Evolutionary conservation across 2,888 invertebrate genomes (phyloP).

Genomic region (Patella depressa): DNA sequence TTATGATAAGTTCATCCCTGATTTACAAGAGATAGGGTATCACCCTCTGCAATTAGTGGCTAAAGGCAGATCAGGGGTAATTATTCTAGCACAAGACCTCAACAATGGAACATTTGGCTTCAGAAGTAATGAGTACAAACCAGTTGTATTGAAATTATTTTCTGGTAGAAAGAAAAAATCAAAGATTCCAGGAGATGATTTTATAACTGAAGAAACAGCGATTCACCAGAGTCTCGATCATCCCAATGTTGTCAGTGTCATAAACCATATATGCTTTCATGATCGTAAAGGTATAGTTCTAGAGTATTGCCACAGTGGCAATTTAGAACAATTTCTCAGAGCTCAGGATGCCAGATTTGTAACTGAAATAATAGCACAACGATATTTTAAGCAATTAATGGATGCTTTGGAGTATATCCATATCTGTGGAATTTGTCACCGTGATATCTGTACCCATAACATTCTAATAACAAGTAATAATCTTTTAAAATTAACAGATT

Average conservation of each 20-base stretch:
- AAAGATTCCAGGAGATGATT: slow-evolving; percentile 34
- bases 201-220: slow-evolving; percentile 55
- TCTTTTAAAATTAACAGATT: slow-evolving; percentile 59
- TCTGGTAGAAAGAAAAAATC: slow-evolving; percentile 47
- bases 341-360: slow-evolving; percentile 58
- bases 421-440: slow-evolving; percentile 50
- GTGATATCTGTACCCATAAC: slow-evolving; percentile 63
- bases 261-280: slow-evolving; percentile 50
- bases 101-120: slow-evolving; percentile 37
- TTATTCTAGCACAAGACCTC: slow-evolving; percentile 59
- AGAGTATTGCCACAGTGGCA: slow-evolving; percentile 64
- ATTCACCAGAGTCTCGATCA: slow-evolving; percentile 57
- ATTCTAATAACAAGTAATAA: slow-evolving; percentile 57
- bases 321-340: slow-evolving; percentile 55
- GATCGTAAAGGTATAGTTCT: slow-evolving; percentile 55
- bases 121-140: slow-evolving; percentile 48
- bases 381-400: slow-evolving; percentile 59
- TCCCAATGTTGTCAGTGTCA: slow-evolving; percentile 55
- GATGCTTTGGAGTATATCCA: slow-evolving; percentile 57
- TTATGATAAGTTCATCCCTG: slow-evolving; percentile 59
- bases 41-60: slow-evolving; percentile 57
- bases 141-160: slow-evolving; percentile 56
- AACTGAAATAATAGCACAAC: slow-evolving; percentile 55
- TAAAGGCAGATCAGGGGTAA: slow-evolving; percentile 56
- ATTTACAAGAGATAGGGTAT: slow-evolving; percentile 57